Evolutionary conservation across 2,797 vertebrate genomes (phyloP), one percentile per base, ranked within the genome.

Genomic region (Adrianichthys oophorus): DNA sequence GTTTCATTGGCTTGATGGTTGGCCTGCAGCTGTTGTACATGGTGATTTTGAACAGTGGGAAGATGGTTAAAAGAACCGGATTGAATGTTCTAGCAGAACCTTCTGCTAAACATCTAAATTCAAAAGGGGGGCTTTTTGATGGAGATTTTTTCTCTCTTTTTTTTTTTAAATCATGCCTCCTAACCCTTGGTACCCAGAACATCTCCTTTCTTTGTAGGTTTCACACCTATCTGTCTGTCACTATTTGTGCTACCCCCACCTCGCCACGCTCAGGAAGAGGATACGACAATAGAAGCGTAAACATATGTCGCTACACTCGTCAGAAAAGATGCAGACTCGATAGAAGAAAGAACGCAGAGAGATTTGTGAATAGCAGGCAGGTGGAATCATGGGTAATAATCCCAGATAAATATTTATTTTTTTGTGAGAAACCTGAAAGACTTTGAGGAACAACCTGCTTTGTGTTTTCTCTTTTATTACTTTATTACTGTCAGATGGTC

Each of bases 121-220:
- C 54, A 79, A 70, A 73, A 79, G 62, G 63, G 80, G 67, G 46
- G 79, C 86, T 58, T 80, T 90, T 89, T 91, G 85, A 91, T 90
- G 7, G 26, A 26, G 5, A 37, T 37, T 37, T 37, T 37, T 13
- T 12, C 32, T 12, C 10, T 12, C 1, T 13, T 37, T 13, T 13
- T 3, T 37, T 13, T 37, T 13, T 13, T 3, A 13, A 12, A 37
- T 3, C 32, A 13, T 4, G 13, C 32, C 32, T 12, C 32, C 10
- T 10, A 12, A 26, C 1, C 10, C 10, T 10, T 37, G 32, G 32
- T 4, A 43, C 47, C 65, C 56, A 10, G 26, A 65, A 48, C 61
- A 56, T 66, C 21, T 48, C 52, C 52, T 26, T 55, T 52, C 18
- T 19, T 23, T 37, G 15, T 7, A 1, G 17, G 18, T 26, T 23